Conservation (phyloP, 2,113 vertebrate genomes). For the Nycticorax nycticorax region DNA sequence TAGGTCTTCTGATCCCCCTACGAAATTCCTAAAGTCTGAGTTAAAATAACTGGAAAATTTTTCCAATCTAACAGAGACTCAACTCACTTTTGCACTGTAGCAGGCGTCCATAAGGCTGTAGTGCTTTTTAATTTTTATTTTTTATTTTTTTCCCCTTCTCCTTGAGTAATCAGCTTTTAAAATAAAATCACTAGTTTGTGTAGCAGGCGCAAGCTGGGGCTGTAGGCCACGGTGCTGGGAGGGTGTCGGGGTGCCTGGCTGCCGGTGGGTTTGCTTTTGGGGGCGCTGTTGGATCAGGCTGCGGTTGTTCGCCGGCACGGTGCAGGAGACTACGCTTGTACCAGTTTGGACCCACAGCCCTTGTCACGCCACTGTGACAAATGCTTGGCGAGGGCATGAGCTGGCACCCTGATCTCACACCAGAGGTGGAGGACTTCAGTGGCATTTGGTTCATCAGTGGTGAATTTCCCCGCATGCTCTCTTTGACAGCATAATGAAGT, state of each 20-base stretch:
- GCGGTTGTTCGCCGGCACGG: not conserved
- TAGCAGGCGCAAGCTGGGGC: not conserved
- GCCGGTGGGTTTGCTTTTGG: conserved; percentile 64
- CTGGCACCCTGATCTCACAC: conserved; percentile 3
- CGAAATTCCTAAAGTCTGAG: conserved; percentile 68
- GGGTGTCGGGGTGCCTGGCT: not conserved
- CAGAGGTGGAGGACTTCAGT: conserved; percentile 47
- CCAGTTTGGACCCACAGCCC: conserved; percentile 36
- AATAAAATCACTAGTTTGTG: conserved; percentile 2
- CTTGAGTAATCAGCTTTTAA: conserved; percentile 12
- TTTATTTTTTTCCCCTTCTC: not conserved
- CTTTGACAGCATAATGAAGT: conserved; percentile 80
- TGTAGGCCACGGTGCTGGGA: not conserved
- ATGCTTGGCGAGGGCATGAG: conserved; percentile 22
- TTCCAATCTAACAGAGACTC: not conserved
- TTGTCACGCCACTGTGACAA: conserved; percentile 60
- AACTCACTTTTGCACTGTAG: conserved; percentile 1
- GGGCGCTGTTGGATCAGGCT: conserved; percentile 79
- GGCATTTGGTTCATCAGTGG: conserved; percentile 46
- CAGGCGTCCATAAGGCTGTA: not conserved
- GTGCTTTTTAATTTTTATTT: not conserved
- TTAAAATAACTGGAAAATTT: conserved; percentile 71
- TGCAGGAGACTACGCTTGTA: not conserved
- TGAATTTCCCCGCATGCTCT: conserved; percentile 42
- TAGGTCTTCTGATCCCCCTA: conserved; percentile 60